Evolutionary conservation across 2,797 vertebrate genomes (phyloP), one percentile per base, ranked within the genome.

Genomic region (Pseudomugil gertrudae): DNA sequence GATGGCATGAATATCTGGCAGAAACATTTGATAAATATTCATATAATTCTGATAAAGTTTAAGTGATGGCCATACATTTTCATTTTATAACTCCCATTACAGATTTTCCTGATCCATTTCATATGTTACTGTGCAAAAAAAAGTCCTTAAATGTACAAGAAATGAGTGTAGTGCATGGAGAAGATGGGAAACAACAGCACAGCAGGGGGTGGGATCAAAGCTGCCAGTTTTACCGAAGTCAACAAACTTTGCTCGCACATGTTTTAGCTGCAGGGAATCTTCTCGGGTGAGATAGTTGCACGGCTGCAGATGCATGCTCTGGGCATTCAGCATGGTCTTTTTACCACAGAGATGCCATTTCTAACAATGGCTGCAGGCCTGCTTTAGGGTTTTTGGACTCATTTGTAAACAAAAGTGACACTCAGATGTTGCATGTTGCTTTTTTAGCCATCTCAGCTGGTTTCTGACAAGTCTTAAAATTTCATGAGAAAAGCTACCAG

Each of bases 341-440:
- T 66, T 47, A 65, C 55, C 9, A 52, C 63, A 26, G 24, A 63
- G 65, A 59, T 48, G 62, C 55, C 55, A 45, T 50, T 63, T 68
- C 71, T 72, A 75, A 81, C 76, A 74, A 35, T 21, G 63, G 65
- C 81, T 74, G 51, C 60, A 2, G 77, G 78, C 66, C 72, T 60
- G 63, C 52, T 81, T 35, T 0, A n/a, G 27, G 72, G 79, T 32
- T 21, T n/a, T 33, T 50, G 15, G 66, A 66, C 72, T 81, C 66
- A 70, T 84, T 59, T 72, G 67, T 80, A 48, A 77, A 72, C 71
- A 75, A 52, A 69, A 70, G 69, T 74, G 79, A 74, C 83, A 70
- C 74, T 82, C 78, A 74, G 77, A n/a, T 72, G 71, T n/a, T 43
- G 40, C 17, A n/a, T 43, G 40, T 2, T 43, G 19, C 40, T 43